Evolutionary conservation across 1,140 invertebrate genomes (phyloP), one percentile per base, ranked within the genome.

Genomic region (Prorops nasuta): DNA sequence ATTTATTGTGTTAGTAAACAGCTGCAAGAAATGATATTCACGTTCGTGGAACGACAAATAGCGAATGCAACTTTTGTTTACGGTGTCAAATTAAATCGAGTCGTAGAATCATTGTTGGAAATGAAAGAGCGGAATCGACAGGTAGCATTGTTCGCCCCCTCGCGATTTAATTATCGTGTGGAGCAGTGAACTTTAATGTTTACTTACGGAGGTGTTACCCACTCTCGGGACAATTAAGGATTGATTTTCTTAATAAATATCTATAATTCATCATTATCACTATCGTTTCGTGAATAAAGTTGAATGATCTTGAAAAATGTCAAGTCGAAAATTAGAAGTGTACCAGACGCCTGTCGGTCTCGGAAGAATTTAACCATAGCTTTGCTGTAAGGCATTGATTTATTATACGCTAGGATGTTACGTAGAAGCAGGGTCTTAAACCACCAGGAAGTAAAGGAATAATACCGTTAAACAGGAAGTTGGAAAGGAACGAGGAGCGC

Each of bases 401-500:
- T 28, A 28, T 28, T 28, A 28, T 28, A 6, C 24, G 12, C 12
- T 28, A 12, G 24, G 24, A 28, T 7, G 12, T 28, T 6, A 12
- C 24, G 24, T 7, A 28, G 12, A 7, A 12, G 12, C 24, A 28
- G 12, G n/a, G n/a, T 28, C 24, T 28, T 48, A 44, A 24, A 9
- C 10, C 43, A 34, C 21, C 43, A 39, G 45, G 16, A 43, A 49
- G 4, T 12, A 3, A 38, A 15, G 41, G 7, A 17, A 15, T 9
- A 14, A 49, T 2, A 49, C 49, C 19, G 24, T 60, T 48, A 49
- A 42, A 36, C 32, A 48, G 34, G n/a, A 43, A 47, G 43, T 51
- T 16, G 50, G 31, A 17, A 53, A 39, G 31, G 50, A 60, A 53
- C 54, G 47, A 61, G 54, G 19, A 50, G 54, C 48, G 52, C 47